Evolutionary conservation across 1,140 invertebrate genomes (phyloP), one percentile per base, ranked within the genome.

Genomic region (Lysiphlebus fabarum): DNA sequence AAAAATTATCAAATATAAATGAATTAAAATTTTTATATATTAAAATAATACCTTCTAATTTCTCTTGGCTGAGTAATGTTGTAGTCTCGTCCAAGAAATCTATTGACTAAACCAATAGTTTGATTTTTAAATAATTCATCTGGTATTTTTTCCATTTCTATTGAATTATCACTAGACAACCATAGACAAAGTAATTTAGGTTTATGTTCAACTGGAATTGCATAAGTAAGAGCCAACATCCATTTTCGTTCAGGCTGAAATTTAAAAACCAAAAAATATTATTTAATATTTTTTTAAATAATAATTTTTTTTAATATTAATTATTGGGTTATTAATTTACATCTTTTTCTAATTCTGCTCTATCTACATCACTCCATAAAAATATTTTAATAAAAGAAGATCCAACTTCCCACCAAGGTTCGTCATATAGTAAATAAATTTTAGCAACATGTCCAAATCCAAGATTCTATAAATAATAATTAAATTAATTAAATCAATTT

Each of bases 111-210:
- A 54, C 73, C 71, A 62, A 77, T 68, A 17, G 79, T 73, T 58
- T 81, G 79, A 45, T 74, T 70, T 1, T 71, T 70, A 1, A 87
- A 74, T 34, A 79, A 69, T 17, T 75, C 72, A 41, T 82, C 75
- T 7, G 77, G 77, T 8, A 82, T 68, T 8, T 74, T 75, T 66
- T 87, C 86, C 74, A 86, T 83, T 51, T 82, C 64, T 62, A 76
- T 75, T 2, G 84, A 82, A n/a, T 80, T 76, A 4, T 77, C 70
- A 3, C 85, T 85, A 53, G 81, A 79, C 11, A 84, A 77, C 84
- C 84, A 86, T 2, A 80, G 87, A 69, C 87, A 79, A 6, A 94
- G 74, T 3, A 92, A 68, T 68, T 86, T 83, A 2, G 87, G 83
- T 59, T 87, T 84, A 63, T 85, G 78, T 56, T 84, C 81, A 7